Evolutionary conservation across 2,888 invertebrate genomes (phyloP), one percentile per base, ranked within the genome.

Genomic region (Polylopha cassiicola): DNA sequence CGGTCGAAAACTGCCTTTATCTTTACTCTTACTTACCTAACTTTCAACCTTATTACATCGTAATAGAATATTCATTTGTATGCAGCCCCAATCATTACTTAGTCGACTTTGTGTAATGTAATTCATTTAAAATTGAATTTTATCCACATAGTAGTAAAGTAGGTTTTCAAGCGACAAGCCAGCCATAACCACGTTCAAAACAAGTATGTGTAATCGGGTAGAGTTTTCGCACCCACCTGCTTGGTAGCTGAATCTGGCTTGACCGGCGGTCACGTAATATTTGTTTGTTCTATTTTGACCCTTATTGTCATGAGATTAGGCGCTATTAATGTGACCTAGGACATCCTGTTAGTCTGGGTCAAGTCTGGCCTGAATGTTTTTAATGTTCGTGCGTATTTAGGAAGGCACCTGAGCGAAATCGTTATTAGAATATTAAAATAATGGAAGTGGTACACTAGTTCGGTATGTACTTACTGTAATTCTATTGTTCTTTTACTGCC

Each of bases 1-100:
- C 72, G 63, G 60, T 64, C 65, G 66, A 73, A 77, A 75, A 77
- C 70, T 73, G 73, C 73, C 73, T 73, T 68, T 73, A 75, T 73
- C 70, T 63, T 55, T 62, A 54, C 55, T 51, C 47, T 45, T 51
- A 11, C 50, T 58, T 37, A 39, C 30, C 4, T 64, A 62, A 60
- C n/a, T n/a, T 23, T 44, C 22, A 39, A 51, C 55, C 41, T 44
- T 67, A 55, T 15, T 0, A 0, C 0, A 1, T 0, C 0, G 0
- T 0, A 0, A n/a, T 20, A 29, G 3, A 16, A 11, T 36, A 4
- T 6, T 7, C 4, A 14, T 16, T n/a, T 4, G 8, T 10, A 26
- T 21, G 16, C n/a, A n/a, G n/a, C n/a, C n/a, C n/a, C n/a, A n/a
- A n/a, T n/a, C n/a, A n/a, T n/a, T n/a, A n/a, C n/a, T n/a, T n/a